Conservation (phyloP, 2,888 invertebrate genomes). For the Cantharis rufa region DNA sequence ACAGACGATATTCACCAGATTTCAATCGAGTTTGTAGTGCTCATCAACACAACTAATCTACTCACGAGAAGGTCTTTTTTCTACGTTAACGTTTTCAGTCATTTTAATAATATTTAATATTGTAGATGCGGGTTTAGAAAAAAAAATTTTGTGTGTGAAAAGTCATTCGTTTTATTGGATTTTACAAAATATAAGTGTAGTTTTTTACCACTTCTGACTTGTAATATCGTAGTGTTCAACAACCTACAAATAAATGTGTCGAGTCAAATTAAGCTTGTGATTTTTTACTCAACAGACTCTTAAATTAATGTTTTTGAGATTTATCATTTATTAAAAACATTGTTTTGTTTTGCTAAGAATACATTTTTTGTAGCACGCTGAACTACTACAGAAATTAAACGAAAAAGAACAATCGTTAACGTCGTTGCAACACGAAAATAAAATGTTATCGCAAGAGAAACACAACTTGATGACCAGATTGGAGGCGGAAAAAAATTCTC, state of each 20-base stretch:
- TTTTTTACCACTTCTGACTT: not conserved
- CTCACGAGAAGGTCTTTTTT: not conserved
- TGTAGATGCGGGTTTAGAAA: not conserved
- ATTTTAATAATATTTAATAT: not conserved
- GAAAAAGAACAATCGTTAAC: conserved; percentile 45
- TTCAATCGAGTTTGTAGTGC: not conserved
- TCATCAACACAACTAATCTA: not conserved
- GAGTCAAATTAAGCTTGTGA: not conserved
- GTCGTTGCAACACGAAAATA: conserved; percentile 55
- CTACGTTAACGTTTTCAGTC: not conserved
- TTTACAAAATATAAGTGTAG: not conserved
- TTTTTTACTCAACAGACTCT: not conserved
- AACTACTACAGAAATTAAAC: conserved; percentile 23
- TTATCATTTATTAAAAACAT: not conserved
- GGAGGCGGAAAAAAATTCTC: conserved; percentile 43
- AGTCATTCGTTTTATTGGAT: not conserved
- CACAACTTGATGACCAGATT: conserved; percentile 53
- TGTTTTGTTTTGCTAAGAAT: not conserved
- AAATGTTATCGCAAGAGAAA: conserved; percentile 54
- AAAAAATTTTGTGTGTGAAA: not conserved
- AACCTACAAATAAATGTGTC: conserved; percentile 1
- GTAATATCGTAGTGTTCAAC: not conserved
- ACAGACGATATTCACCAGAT: not conserved
- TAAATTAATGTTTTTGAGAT: not conserved
- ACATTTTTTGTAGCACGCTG: conserved; percentile 23